phyloP scores from a whole-genome alignment of 2,888 invertebrate species.

The Melipona bicolor region DNA sequence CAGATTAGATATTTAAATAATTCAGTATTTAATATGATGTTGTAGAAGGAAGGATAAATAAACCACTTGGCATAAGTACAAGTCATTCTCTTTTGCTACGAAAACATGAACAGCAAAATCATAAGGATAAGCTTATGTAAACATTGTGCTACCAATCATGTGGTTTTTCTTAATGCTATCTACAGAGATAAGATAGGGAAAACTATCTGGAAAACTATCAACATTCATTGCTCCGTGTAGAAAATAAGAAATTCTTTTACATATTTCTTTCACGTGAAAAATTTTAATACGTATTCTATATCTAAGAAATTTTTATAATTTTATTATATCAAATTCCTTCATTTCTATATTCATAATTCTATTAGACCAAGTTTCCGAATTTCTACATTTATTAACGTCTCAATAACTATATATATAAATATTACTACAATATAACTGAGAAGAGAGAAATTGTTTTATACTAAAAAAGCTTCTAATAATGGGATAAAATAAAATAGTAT shows the following conservation, averaged over 20 bases:
- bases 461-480: background rate
- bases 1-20: background rate
- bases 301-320: background rate
- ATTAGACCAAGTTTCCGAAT: no score
- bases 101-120: background rate
- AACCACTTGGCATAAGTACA: background rate
- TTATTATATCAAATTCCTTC: no score
- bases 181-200: conserved; percentile 17
- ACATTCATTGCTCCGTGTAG: background rate
- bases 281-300: background rate
- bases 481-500: background rate
- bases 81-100: background rate
- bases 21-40: background rate
- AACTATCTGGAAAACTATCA: background rate
- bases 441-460: background rate
- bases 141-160: conserved; percentile 1
- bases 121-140: conserved; percentile 41
- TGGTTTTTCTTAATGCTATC: conserved; percentile 12
- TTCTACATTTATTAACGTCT: background rate
- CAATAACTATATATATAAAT: background rate
- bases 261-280: background rate
- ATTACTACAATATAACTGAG: no score
- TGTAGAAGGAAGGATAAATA: background rate
- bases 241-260: background rate
- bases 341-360: background rate